These are phyloP conservation scores for Artibeus jamaicensis DNA, from an alignment of 2,797 vertebrate genomes.

Conservation along the genomic window DNA sequence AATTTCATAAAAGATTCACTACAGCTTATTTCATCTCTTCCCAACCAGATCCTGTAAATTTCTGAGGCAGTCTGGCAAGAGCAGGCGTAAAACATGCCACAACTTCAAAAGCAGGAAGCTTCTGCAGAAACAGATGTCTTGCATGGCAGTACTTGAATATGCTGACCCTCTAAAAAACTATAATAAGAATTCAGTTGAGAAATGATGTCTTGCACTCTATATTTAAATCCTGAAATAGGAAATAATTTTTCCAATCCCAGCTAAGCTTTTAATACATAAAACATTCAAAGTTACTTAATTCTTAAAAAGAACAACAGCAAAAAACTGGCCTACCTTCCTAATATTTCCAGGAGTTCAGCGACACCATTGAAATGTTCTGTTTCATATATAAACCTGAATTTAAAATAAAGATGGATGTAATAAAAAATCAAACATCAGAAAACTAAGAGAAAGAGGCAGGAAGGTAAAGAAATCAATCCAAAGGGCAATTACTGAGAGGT, in stretches of 20 bases:
- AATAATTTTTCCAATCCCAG: not conserved
- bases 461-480: not conserved
- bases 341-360: slow-evolving; percentile 96
- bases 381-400: slow-evolving; percentile 97
- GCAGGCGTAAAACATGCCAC: not conserved
- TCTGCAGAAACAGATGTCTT: not conserved
- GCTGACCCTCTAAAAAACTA: not conserved
- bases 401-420: slow-evolving; percentile 43
- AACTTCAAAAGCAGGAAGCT: not conserved
- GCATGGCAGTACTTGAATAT: not conserved
- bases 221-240: slow-evolving; percentile 46
- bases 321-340: slow-evolving; percentile 90
- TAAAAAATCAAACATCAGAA: slow-evolving; percentile 27
- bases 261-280: slow-evolving; percentile 35
- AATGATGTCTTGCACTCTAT: not conserved
- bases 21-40: not conserved
- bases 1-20: not conserved
- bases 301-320: slow-evolving; percentile 27
- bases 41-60: not conserved
- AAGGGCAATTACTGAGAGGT: not conserved
- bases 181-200: slow-evolving; percentile 21
- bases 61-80: not conserved
- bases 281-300: slow-evolving; percentile 37
- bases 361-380: slow-evolving; percentile 98
- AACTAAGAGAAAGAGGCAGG: not conserved